Base-by-base conservation (phyloP, 2,888 invertebrate genomes). In the Melipona beecheii region DNA sequence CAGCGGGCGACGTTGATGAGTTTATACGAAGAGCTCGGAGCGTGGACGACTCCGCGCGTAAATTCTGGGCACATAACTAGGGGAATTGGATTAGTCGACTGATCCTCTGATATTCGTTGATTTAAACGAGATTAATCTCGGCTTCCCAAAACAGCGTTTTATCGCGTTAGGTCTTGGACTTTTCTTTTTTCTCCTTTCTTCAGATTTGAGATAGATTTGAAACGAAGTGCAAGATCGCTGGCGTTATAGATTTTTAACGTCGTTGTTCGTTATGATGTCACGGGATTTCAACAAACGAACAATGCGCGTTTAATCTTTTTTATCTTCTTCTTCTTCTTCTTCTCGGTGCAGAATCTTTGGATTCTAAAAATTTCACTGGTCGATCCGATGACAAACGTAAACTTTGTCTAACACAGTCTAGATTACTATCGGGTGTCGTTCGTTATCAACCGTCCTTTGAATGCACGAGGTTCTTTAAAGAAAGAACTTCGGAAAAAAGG, bases 1-100 rank as follows among this genome's bases (percentile, higher is more conserved):
- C n/a, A 24, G 36, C 62, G 50, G 43, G 62, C 52, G 62, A 64
- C 73, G 52, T 74, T 66, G 74, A 75, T 21, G 74, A 54, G 74
- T 65, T 65, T 75, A 75, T 75, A 54, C 19, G 27, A 73, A 62
- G 17, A 6, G 43, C 3, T 58, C 50, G 27, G 21, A 27, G 24
- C 56, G 43, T 6, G 17, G 17, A 36, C 27, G 43, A 13, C 21
- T 24, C 15, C 17, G 1, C 1, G 50, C 24, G 43, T 50, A 52
- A 74, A 74, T 74, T 74, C 31, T 36, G 54, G 19, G 24, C 11
- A 21, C 9, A 49, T 17, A 49, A 50, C 43, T 21, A n/a, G n/a
- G 54, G 21, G 27, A 27, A 50, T 27, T 60, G 27, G 60, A 27
- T 21, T 62, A 24, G 49, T 49, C 60, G 49, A 21, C 36, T 36